Conservation (phyloP, 2,113 vertebrate species). For the Macquaria ambigua region DNA sequence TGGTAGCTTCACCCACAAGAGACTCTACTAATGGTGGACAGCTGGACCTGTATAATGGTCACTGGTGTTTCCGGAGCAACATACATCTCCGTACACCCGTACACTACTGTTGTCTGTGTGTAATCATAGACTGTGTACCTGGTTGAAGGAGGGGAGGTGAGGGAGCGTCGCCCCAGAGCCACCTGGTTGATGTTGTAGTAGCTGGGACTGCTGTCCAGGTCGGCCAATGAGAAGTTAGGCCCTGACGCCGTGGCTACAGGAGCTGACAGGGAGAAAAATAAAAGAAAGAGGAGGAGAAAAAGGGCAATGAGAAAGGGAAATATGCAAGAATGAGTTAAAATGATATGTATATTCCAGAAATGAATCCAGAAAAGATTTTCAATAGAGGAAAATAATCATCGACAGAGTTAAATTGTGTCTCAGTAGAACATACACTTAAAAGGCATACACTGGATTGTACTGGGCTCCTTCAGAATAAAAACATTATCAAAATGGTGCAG, state of each 20-base stretch:
- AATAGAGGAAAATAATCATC: background rate
- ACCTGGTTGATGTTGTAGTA: constrained; percentile 96
- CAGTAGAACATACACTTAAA: background rate
- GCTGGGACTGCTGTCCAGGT: constrained; percentile 93
- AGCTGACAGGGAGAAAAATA: constrained; percentile 76
- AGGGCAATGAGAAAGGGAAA: background rate
- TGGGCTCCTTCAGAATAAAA: background rate
- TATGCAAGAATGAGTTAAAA: background rate
- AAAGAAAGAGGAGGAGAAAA: background rate
- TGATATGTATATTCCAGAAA: background rate
- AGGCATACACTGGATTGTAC: background rate
- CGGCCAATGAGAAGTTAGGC: constrained; percentile 95
- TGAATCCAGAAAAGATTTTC: background rate
- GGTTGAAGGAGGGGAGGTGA: constrained; percentile 91
- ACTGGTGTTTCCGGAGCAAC: constrained; percentile 8
- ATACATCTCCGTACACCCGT: constrained; percentile 8
- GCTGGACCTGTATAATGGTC: constrained; percentile 30
- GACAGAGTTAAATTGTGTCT: background rate
- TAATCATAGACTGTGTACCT: constrained; percentile 78
- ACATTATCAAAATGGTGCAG: background rate
- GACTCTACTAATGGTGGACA: constrained; percentile 39
- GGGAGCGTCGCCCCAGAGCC: constrained; percentile 89
- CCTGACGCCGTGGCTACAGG: constrained; percentile 94
- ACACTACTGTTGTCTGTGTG: background rate
- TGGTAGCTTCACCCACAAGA: constrained; percentile 42